Evolutionary conservation across 2,113 vertebrate species (phyloP).

Genomic region (Equus quagga): DNA sequence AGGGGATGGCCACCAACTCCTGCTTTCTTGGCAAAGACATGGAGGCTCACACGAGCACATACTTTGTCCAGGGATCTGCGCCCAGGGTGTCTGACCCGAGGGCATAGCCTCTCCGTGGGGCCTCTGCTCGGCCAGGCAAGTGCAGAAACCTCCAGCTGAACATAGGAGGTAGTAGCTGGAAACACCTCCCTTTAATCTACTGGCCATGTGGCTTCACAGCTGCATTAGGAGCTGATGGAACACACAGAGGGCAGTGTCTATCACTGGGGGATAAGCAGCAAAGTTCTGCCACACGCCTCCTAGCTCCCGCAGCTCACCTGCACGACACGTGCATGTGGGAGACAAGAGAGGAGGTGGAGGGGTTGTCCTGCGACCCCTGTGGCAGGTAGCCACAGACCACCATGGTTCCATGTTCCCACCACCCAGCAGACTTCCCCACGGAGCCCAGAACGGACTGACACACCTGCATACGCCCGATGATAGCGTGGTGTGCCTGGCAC

Average conservation of each 20-base stretch:
- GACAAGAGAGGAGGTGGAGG: not conserved
- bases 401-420: not conserved
- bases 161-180: accelerated
- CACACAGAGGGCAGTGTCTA: not conserved
- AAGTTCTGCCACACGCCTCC: not conserved
- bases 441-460: accelerated
- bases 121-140: no score
- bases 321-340: accelerated
- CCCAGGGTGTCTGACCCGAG: no score
- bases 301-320: not conserved
- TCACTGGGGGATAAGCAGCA: not conserved
- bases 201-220: accelerated
- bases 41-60: accelerated
- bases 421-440: accelerated
- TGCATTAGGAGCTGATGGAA: not conserved
- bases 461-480: slow-evolving; percentile 93
- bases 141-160: no score
- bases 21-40: not conserved
- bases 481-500: slow-evolving; percentile 92
- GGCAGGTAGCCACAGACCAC: not conserved
- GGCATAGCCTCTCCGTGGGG: not conserved
- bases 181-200: not conserved
- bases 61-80: accelerated
- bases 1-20: not conserved
- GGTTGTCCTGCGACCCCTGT: not conserved